Base-by-base conservation (phyloP, 2,113 vertebrate species). In the Oenanthe oenanthe region DNA sequence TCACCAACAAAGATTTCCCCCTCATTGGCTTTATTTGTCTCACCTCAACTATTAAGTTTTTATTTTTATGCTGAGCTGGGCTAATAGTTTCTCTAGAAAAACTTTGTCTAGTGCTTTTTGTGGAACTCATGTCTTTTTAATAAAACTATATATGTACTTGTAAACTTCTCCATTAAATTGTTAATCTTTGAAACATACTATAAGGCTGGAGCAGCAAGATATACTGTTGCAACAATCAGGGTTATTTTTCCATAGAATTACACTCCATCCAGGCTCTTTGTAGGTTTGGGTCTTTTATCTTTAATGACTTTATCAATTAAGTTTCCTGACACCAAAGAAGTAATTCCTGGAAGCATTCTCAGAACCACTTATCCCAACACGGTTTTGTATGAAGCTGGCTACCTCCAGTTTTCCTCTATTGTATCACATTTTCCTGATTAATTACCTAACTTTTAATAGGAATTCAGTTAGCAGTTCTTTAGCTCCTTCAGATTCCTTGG, bases 371-470 rank as follows among this genome's bases (percentile, higher is more conserved):
- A 21, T 43, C 47, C 66, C 45, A 43, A 74, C 75, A 76, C 10
- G 13, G 66, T 75, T 93, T 45, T 56, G 53, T 63, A 51, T 24
- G 10, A 68, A 88, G 36, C 26, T 67, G 36, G 24, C 53, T 65
- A 61, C 48, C 45, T 89, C 81, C 58, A 85, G 36, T 43, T 82
- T 96, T 88, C 56, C 71, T 82, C 88, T 73, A 17, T 38, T 83
- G 82, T 57, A 88, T 34, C 71, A 61, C 53, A 67, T 84, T 86
- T 78, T 95, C n/a, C 89, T 95, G 89, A 97, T 92, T 78, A 93
- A 93, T 79, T 85, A 66, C 85, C 36, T 57, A 72, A 36, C 22
- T 93, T 93, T 90, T 92, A 92, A 93, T 73, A 68, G 66, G 78
- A 93, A 88, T 76, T 79, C 78, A 62, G 71, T 68, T 74, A 80